Evolutionary conservation across 2,113 vertebrate species (phyloP).

Genomic region (Ariopsis seemanni): DNA sequence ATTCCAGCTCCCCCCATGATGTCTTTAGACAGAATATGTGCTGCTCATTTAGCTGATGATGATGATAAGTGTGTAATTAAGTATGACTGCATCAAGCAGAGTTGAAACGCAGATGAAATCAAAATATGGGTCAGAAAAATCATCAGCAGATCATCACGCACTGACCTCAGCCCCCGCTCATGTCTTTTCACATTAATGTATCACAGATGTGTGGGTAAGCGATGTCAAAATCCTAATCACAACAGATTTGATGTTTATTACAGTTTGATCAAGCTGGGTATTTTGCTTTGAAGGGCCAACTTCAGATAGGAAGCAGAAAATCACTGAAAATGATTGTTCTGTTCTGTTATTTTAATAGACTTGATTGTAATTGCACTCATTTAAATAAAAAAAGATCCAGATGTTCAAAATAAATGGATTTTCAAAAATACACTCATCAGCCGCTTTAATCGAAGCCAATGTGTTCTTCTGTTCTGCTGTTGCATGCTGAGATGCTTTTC

Average conservation of each 20-base stretch:
- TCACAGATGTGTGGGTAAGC: not conserved
- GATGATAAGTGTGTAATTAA: conserved; percentile 55
- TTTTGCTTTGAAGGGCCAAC: conserved; percentile 48
- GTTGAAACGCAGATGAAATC: conserved; percentile 15
- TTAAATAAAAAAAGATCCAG: not conserved
- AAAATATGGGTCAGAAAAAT: conserved; percentile 38
- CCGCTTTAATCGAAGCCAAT: too few species aligned
- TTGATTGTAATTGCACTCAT: too few species aligned
- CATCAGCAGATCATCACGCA: conserved; percentile 43
- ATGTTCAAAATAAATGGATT: not conserved
- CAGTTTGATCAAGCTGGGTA: not conserved
- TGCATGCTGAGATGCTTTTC: too few species aligned
- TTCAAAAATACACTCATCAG: not conserved
- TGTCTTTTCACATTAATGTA: conserved; percentile 25
- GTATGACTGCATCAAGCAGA: conserved; percentile 40
- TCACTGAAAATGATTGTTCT: conserved; percentile 56
- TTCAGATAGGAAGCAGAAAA: conserved; percentile 38
- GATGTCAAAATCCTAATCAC: conserved; percentile 28
- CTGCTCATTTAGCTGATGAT: conserved; percentile 37
- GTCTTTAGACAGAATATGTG: conserved; percentile 26
- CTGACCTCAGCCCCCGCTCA: conserved; percentile 17
- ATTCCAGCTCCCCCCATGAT: not conserved
- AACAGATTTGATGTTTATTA: conserved; percentile 25
- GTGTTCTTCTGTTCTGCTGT: too few species aligned
- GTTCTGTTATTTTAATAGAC: not conserved